These are phyloP conservation scores for Xanthia togata DNA, from an alignment of 2,888 invertebrate species.

Conservation along the genomic window DNA sequence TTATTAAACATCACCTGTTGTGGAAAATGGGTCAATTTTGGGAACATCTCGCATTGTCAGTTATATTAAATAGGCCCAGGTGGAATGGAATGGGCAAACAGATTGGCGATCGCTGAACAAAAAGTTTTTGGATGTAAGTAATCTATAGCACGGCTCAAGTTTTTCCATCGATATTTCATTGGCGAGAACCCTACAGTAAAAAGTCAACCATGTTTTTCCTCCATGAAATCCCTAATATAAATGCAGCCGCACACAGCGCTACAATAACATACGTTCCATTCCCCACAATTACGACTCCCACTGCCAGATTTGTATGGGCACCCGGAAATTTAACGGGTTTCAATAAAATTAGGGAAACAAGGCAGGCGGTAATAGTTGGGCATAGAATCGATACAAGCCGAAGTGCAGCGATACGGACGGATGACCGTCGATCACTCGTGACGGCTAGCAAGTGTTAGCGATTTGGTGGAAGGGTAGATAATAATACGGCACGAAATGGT, in stretches of 20 bases:
- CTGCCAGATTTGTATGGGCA: constrained; percentile 55
- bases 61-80: background rate
- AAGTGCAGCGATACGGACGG: constrained; percentile 77
- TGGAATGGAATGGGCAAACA: background rate
- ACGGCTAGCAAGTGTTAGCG: constrained; percentile 58
- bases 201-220: constrained; percentile 1
- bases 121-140: background rate
- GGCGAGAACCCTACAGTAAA: background rate
- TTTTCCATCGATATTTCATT: background rate
- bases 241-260: constrained; percentile 38
- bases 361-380: constrained; percentile 57
- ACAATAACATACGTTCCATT: constrained; percentile 47
- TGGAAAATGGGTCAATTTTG: too few relatives aligned
- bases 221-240: constrained; percentile 42
- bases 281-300: constrained; percentile 49
- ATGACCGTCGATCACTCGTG: constrained; percentile 76
- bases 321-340: constrained; percentile 72
- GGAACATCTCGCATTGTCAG: background rate
- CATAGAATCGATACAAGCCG: constrained; percentile 71
- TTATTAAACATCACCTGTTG: background rate
- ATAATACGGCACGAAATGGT: constrained; percentile 15
- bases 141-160: background rate
- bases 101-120: background rate
- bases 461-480: constrained; percentile 37
- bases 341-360: constrained; percentile 72